Conservation (phyloP, 1,140 invertebrate species). For the Bombus waltoni region DNA sequence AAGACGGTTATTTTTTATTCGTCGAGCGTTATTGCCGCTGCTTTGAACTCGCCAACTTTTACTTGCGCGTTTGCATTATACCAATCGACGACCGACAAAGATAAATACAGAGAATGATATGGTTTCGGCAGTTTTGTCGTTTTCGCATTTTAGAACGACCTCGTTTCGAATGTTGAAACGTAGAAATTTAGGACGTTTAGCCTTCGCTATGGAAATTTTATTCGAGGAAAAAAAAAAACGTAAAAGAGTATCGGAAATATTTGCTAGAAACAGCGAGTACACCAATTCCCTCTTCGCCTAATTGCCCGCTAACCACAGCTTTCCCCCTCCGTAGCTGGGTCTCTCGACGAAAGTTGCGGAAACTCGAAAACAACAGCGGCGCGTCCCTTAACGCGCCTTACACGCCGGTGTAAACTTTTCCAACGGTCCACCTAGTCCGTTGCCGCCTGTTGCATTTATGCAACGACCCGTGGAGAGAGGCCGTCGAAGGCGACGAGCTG, state of each 20-base stretch:
- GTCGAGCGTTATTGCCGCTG: not conserved
- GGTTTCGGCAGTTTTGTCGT: too few relatives aligned
- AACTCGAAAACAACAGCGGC: too few relatives aligned
- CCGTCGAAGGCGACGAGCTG: not conserved
- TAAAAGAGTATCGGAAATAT: too few relatives aligned
- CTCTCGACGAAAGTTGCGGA: not conserved
- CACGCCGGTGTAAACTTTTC: not conserved
- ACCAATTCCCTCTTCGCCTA: not conserved
- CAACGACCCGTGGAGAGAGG: conserved; percentile 7
- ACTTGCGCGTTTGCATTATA: not conserved
- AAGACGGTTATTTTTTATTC: not conserved
- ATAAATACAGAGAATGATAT: not conserved
- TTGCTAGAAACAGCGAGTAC: too few relatives aligned
- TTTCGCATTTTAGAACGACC: not conserved
- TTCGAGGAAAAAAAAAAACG: not conserved
- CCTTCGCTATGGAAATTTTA: not conserved
- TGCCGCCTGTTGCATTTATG: conserved; percentile 28
- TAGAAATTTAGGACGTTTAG: too few relatives aligned
- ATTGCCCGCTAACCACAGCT: not conserved
- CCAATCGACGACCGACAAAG: not conserved
- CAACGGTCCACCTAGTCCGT: not conserved
- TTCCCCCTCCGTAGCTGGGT: not conserved
- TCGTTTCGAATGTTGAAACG: not conserved
- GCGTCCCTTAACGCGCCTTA: not conserved
- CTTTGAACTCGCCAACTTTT: not conserved